Percentiles rank a stretch among this genome's conserved stretches.
Conservation (phyloP, 1,140 invertebrate species). For the Paramacrobiotus metropolitanus region DNA sequence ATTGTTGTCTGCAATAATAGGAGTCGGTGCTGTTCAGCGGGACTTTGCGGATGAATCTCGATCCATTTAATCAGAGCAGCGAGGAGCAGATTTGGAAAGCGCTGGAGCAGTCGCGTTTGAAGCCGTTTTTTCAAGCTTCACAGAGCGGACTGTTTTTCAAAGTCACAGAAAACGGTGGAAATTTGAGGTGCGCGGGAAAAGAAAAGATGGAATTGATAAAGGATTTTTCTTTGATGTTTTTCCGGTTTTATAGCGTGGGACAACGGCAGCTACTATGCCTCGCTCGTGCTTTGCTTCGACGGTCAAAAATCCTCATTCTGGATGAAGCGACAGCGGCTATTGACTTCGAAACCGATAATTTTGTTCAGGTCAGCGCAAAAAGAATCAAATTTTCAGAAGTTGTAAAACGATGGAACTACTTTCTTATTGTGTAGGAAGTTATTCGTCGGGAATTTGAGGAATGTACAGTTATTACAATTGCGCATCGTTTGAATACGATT, state of each 20-base stretch:
- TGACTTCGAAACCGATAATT: slow-evolving; percentile 31
- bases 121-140: slow-evolving; percentile 12
- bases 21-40: background rate
- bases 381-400: slow-evolving; percentile 14
- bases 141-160: slow-evolving; percentile 14
- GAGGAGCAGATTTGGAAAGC: background rate
- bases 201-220: too few species aligned
- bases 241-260: slow-evolving; percentile 16
- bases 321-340: slow-evolving; percentile 73
- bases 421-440: background rate
- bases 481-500: slow-evolving; percentile 10
- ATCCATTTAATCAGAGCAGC: background rate
- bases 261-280: slow-evolving; percentile 25
- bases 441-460: slow-evolving; percentile 6
- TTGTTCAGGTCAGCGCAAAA: slow-evolving; percentile 20
- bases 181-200: slow-evolving; percentile 22
- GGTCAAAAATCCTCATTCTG: slow-evolving; percentile 38
- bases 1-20: too few species aligned
- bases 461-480: slow-evolving; percentile 10
- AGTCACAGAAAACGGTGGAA: slow-evolving; percentile 20
- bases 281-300: slow-evolving; percentile 20
- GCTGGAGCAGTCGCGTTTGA: slow-evolving; percentile 6
- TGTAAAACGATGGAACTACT: background rate
- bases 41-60: background rate
- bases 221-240: too few species aligned